Conservation (phyloP, 2,113 vertebrate genomes). For the Phocoena sinus region DNA sequence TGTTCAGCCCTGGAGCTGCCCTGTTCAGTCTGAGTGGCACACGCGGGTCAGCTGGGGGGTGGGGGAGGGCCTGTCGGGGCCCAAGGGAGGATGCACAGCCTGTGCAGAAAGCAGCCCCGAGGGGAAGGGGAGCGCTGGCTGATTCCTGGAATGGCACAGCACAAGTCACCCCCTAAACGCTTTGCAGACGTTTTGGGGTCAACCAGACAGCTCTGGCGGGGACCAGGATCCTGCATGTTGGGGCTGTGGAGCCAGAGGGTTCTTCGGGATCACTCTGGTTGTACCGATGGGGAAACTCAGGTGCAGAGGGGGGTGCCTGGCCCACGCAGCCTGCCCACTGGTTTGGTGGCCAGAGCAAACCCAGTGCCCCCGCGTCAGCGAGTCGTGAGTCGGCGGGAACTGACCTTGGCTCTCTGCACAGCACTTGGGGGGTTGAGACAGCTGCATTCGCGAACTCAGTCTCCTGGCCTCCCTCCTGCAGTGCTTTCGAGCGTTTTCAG, state of each 20-base stretch:
- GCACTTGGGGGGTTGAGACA: accelerated
- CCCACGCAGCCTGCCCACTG: not conserved
- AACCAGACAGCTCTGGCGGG: not conserved
- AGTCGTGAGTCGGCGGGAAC: not conserved
- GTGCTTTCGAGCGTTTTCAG: not conserved
- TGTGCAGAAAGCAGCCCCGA: not conserved
- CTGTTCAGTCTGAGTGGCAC: not conserved
- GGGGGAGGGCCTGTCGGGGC: accelerated
- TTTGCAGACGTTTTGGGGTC: not conserved
- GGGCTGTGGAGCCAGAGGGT: not conserved
- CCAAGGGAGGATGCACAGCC: too few species aligned
- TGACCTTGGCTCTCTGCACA: not conserved
- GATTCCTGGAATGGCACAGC: not conserved
- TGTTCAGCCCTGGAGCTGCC: not conserved
- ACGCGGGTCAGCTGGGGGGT: not conserved
- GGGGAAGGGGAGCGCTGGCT: not conserved
- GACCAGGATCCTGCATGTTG: not conserved
- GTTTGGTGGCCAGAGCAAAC: not conserved
- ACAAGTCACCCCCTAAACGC: not conserved
- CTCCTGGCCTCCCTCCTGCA: not conserved
- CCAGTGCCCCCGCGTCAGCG: not conserved
- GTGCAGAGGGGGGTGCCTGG: too few species aligned
- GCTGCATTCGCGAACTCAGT: not conserved
- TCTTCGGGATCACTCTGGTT: not conserved
- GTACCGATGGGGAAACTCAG: not conserved